These are phyloP conservation scores for Luidia sarsii DNA, from an alignment of 53 echinoderm and acorn worm genomes.

Conservation along the genomic window DNA sequence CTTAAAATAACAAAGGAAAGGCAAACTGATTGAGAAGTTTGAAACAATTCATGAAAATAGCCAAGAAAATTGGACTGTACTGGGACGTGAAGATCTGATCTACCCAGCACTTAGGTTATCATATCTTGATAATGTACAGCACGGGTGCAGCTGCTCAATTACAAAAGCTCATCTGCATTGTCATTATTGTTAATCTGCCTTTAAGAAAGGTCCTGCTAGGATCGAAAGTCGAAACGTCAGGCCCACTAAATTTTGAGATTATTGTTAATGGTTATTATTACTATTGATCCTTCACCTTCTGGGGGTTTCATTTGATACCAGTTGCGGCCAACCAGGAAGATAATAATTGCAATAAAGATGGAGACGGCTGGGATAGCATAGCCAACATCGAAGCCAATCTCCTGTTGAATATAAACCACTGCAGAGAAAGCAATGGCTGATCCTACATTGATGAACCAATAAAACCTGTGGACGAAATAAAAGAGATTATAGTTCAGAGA, in stretches of 20 bases:
- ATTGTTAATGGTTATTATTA: neutral
- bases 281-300: slow-evolving; percentile 74
- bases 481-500: neutral
- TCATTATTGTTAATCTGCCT: too few species aligned
- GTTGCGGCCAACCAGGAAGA: slow-evolving; percentile 63
- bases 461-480: slow-evolving; percentile 69
- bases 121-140: too few species aligned
- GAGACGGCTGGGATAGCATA: slow-evolving; percentile 78
- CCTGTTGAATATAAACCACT: slow-evolving; percentile 90
- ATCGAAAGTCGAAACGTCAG: too few species aligned
- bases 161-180: neutral
- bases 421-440: slow-evolving; percentile 83
- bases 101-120: too few species aligned
- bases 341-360: slow-evolving; percentile 61
- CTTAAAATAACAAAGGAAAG: too few species aligned
- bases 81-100: too few species aligned
- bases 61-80: too few species aligned
- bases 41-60: too few species aligned
- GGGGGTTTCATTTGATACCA: slow-evolving; percentile 74
- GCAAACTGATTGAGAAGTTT: too few species aligned
- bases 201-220: too few species aligned
- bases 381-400: slow-evolving; percentile 77
- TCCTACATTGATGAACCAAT: slow-evolving; percentile 99
- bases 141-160: too few species aligned
- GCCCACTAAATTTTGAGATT: too few species aligned